phyloP scores from a whole-genome alignment of 2,888 invertebrate genomes.

The Caenorhabditis becei region DNA sequence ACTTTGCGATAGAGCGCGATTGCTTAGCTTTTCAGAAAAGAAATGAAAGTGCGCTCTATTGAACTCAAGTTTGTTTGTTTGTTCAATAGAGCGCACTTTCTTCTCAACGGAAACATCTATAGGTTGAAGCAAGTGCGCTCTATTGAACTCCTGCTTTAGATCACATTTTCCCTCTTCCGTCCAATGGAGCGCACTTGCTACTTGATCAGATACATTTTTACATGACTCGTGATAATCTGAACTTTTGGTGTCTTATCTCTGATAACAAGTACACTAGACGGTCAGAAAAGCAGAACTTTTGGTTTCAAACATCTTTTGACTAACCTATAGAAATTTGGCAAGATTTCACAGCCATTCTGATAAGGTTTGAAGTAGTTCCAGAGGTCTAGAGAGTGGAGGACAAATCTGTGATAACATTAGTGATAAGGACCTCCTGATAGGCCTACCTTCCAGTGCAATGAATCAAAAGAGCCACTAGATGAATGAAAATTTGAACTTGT shows the following conservation, averaged over 20 bases:
- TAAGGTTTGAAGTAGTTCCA: slow-evolving; percentile 32
- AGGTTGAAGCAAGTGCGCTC: no score
- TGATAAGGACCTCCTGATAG: neutral
- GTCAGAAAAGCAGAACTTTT: neutral
- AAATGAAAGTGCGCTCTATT: no score
- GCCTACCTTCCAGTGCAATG: slow-evolving; percentile 41
- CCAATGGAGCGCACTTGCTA: no score
- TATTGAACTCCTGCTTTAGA: no score
- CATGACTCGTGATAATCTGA: no score
- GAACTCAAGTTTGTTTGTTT: no score
- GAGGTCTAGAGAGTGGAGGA: slow-evolving; percentile 37
- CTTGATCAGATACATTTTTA: no score
- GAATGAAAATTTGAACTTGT: slow-evolving; percentile 25
- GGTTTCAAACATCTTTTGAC: no score
- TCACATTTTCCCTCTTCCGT: no score
- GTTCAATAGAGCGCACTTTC: no score
- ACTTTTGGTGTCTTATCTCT: neutral
- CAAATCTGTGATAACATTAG: slow-evolving; percentile 12
- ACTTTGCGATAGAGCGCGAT: no score
- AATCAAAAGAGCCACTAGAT: slow-evolving; percentile 29
- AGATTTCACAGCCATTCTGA: slow-evolving; percentile 23
- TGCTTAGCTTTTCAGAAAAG: no score
- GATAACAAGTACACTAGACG: neutral
- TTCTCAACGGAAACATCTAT: neutral
- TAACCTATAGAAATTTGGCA: slow-evolving; percentile 48